Evolutionary conservation across 2,797 vertebrate genomes (phyloP), one percentile per base, ranked within the genome.

Genomic region (Melanotaenia boesemani): DNA sequence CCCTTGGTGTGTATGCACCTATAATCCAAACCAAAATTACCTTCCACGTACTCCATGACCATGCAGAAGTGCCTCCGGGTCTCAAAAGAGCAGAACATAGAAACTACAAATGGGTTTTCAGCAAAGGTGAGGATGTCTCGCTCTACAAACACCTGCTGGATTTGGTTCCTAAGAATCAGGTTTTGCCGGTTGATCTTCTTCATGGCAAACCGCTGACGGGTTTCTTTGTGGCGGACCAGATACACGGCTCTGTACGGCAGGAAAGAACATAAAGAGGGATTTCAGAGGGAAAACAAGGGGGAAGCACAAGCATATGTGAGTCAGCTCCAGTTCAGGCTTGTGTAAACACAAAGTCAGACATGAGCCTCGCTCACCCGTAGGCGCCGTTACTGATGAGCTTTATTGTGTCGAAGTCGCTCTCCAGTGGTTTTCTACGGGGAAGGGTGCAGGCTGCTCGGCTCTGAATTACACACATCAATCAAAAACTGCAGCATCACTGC

Each of bases 1-100:
- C 32, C 32, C 5, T 7, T 7, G 32, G 32, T 34, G 32, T 34
- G 32, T 34, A 7, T 26, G 26, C 26, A 26, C 26, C 26, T 5
- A 34, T 34, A 34, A 34, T 34, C 32, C 36, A 37, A 10, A 10
- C 7, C 7, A 10, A 8, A 37, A 2, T 7, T 93, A 98, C 97
- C 97, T 97, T 98, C 97, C 57, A 98, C 97, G 3, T 98, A 98
- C 82, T 98, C 97, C 96, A 98, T 98, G 79, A 98, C 97, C 96
- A 98, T 97, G 91, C 97, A 98, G 59, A 98, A 93, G 82, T 98
- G 97, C 50, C 97, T 92, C 66, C 95, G 94, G 5, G 97, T 98
- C 92, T 98, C 96, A 57, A 98, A 98, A 66, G 97, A 98, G 84
- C 97, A 98, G 92, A 97, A 98, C 96, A 98, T 97, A 88, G 97